Conservation (phyloP, 2,113 vertebrate species). For the Cynoglossus semilaevis region DNA sequence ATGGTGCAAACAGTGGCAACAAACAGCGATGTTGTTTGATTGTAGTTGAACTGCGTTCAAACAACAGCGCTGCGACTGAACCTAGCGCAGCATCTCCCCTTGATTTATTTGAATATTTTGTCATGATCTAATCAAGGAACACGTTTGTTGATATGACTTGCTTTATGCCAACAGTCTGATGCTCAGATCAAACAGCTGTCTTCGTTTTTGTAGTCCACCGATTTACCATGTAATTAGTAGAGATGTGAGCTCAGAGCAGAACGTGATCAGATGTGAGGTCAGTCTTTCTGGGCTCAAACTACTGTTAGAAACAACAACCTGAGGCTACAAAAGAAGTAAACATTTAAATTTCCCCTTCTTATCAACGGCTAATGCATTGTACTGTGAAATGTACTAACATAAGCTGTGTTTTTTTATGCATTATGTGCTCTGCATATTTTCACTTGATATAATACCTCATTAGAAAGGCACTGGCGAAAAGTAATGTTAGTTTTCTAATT, state of each 20-base stretch:
- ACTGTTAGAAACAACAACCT: constrained; percentile 4
- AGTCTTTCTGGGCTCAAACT: constrained; percentile 17
- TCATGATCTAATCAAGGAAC: constrained; percentile 41
- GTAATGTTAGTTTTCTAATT: constrained; percentile 43
- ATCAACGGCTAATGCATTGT: constrained; percentile 63
- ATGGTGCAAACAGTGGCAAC: constrained; percentile 23
- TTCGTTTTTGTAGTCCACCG: constrained; percentile 14
- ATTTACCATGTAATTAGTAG: constrained; percentile 37
- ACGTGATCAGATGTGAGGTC: constrained; percentile 28
- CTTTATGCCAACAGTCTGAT: constrained; percentile 32
- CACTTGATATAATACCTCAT: constrained; percentile 58
- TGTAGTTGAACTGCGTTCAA: not conserved
- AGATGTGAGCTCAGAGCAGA: constrained; percentile 24
- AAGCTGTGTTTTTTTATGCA: constrained; percentile 64
- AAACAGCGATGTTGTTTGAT: constrained; percentile 10
- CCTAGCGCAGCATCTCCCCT: not conserved
- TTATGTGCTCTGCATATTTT: constrained; percentile 57
- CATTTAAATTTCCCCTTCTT: constrained; percentile 29
- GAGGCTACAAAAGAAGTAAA: constrained; percentile 26
- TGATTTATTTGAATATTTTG: constrained; percentile 25
- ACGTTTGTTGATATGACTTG: constrained; percentile 46
- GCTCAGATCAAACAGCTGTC: constrained; percentile 22
- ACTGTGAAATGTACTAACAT: constrained; percentile 69
- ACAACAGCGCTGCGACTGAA: not conserved
- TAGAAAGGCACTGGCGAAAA: constrained; percentile 56